Evolutionary conservation across 2,797 vertebrate species (phyloP).

Genomic region (Falco novaeseelandiae): DNA sequence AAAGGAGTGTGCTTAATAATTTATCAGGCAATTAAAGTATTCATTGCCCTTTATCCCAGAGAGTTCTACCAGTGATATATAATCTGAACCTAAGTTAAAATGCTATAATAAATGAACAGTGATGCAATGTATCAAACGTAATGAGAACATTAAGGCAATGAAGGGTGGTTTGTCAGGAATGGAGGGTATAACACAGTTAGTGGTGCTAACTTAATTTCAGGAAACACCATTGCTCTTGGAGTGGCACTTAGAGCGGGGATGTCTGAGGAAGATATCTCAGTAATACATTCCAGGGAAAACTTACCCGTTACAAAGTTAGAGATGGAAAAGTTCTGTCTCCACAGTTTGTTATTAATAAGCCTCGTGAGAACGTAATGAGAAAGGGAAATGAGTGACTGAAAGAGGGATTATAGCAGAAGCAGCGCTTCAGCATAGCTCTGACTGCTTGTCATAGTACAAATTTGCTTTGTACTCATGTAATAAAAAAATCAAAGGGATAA

Average conservation of each 20-base stretch:
- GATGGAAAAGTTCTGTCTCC: neutral
- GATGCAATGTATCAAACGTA: slow-evolving; percentile 64
- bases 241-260: neutral
- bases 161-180: slow-evolving; percentile 50
- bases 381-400: slow-evolving; percentile 5
- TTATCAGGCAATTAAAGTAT: slow-evolving; percentile 71
- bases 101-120: slow-evolving; percentile 53
- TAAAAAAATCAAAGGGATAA: neutral
- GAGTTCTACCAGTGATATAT: slow-evolving; percentile 31
- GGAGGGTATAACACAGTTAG: neutral
- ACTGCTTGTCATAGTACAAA: neutral
- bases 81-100: slow-evolving; percentile 45
- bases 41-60: slow-evolving; percentile 65
- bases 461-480: neutral
- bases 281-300: neutral
- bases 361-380: neutral
- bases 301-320: neutral
- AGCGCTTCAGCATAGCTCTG: neutral
- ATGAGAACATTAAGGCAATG: slow-evolving; percentile 65
- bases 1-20: slow-evolving; percentile 69
- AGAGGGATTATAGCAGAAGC: neutral
- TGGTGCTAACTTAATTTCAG: slow-evolving; percentile 47
- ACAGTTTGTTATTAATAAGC: slow-evolving; percentile 14
- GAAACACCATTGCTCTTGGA: slow-evolving; percentile 29
- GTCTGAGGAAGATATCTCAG: neutral